These are phyloP conservation scores for Eriocheir sinensis DNA, from an alignment of 1,140 invertebrate genomes.

Conservation along the genomic window DNA sequence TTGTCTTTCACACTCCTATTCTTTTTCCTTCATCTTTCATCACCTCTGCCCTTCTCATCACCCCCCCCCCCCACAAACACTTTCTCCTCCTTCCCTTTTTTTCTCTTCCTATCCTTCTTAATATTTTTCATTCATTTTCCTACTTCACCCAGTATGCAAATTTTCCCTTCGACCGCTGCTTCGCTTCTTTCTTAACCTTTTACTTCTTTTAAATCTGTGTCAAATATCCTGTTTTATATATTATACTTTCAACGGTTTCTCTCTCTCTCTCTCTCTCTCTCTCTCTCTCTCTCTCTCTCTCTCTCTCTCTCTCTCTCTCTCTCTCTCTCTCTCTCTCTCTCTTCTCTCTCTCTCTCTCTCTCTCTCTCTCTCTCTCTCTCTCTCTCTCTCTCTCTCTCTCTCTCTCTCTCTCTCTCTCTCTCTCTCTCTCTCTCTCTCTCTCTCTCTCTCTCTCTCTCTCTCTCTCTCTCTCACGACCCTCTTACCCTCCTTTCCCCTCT, in stretches of 20 bases:
- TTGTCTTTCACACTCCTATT: too few species aligned
- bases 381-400: slow-evolving; percentile 4
- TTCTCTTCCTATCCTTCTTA: not conserved
- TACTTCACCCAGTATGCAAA: too few species aligned
- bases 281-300: slow-evolving; percentile 14
- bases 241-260: too few species aligned
- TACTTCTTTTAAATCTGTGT: too few species aligned
- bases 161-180: too few species aligned
- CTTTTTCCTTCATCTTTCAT: too few species aligned
- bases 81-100: too few species aligned
- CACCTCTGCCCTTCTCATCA: not conserved
- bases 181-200: too few species aligned
- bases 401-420: slow-evolving; percentile 31
- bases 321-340: not conserved
- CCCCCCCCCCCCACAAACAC: too few species aligned
- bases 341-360: not conserved
- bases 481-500: not conserved
- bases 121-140: too few species aligned
- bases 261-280: slow-evolving; percentile 8
- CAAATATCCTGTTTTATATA: too few species aligned
- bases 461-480: slow-evolving; percentile 31
- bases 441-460: slow-evolving; percentile 40
- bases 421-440: slow-evolving; percentile 46
- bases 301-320: not conserved
- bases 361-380: not conserved